phyloP scores from a whole-genome alignment of 2,113 vertebrate genomes.

The Otus sunia region DNA sequence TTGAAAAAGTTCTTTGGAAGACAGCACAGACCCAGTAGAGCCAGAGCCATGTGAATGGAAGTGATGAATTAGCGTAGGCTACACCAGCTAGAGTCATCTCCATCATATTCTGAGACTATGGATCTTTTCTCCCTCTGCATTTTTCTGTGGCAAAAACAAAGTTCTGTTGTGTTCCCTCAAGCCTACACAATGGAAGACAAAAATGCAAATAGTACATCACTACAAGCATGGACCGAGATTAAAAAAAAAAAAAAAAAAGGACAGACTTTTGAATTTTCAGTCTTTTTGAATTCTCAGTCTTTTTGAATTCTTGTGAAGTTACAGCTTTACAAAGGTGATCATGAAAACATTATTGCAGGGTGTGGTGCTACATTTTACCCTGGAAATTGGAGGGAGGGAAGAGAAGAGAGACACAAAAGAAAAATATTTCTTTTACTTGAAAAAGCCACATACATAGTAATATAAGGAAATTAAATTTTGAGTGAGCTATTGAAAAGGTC shows the following conservation, averaged over 20 bases:
- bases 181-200: background rate
- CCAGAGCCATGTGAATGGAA: background rate
- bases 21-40: background rate
- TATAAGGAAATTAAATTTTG: background rate
- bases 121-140: background rate
- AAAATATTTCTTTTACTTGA: background rate
- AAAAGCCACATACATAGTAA: background rate
- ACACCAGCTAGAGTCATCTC: background rate
- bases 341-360: background rate
- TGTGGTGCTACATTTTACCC: background rate
- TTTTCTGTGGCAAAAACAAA: background rate
- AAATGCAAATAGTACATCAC: background rate
- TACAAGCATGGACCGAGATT: background rate
- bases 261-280: too few relatives aligned
- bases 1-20: background rate
- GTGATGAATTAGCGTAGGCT: background rate
- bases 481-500: slow-evolving; percentile 6
- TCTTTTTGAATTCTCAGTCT: background rate
- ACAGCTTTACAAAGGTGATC: background rate
- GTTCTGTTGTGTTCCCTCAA: background rate
- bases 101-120: background rate
- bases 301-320: background rate
- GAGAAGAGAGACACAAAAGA: background rate
- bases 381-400: background rate
- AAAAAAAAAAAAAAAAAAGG: background rate